phyloP scores from a whole-genome alignment of 53 echinoderm and acorn worm species.

The Echinometra lucunter region DNA sequence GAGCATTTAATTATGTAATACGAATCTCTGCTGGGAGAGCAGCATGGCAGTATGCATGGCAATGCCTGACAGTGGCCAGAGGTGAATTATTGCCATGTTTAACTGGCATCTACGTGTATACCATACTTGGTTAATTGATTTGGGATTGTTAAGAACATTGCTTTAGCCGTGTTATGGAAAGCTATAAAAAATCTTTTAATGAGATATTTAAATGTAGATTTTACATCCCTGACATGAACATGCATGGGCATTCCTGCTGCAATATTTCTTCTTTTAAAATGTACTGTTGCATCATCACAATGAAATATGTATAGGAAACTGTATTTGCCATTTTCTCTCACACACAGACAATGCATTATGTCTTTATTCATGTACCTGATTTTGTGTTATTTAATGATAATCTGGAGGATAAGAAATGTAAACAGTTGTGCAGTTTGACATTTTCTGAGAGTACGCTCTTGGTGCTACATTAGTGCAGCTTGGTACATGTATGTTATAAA shows the following conservation, averaged over 20 bases:
- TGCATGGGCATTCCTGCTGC: background rate
- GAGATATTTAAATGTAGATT: background rate
- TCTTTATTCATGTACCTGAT: too few relatives aligned
- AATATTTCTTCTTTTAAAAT: background rate
- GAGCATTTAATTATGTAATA: slow-evolving; percentile 50
- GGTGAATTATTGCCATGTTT: background rate
- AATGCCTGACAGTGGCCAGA: slow-evolving; percentile 1
- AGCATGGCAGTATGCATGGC: slow-evolving; percentile 17
- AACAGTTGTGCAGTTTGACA: too few relatives aligned
- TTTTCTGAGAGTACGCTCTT: too few relatives aligned
- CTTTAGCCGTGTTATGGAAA: background rate
- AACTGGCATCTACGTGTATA: background rate
- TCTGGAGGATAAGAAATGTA: too few relatives aligned
- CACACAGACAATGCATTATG: too few relatives aligned
- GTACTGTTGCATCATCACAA: background rate
- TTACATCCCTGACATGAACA: background rate
- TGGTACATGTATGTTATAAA: too few relatives aligned
- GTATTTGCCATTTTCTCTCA: too few relatives aligned
- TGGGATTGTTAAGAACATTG: background rate
- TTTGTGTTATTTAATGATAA: too few relatives aligned
- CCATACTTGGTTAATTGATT: background rate
- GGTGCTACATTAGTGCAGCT: too few relatives aligned
- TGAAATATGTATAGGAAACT: background rate
- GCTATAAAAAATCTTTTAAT: background rate
- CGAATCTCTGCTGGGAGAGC: slow-evolving; percentile 39